Percentiles rank a stretch among this genome's conserved stretches.
These are phyloP conservation scores for Idaea biselata DNA, from an alignment of 2,888 invertebrate species.

Conservation along the genomic window DNA sequence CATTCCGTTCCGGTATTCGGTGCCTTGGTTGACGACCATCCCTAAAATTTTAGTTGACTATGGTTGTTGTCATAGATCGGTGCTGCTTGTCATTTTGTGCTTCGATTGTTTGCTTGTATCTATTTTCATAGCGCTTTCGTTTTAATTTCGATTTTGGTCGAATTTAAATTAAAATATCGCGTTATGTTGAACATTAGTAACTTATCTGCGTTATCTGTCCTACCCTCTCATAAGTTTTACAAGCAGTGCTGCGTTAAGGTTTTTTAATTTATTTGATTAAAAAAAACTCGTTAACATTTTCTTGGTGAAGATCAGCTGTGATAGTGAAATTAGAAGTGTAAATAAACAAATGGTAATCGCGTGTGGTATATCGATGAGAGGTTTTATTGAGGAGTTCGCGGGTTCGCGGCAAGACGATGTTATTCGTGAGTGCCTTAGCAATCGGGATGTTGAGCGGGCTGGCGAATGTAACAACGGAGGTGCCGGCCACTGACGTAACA, in stretches of 20 bases:
- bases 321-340: constrained; percentile 43
- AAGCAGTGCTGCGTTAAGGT: constrained; percentile 33
- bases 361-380: constrained; percentile 57
- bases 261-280: constrained; percentile 19
- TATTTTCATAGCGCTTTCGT: constrained; percentile 59
- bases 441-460: constrained; percentile 71
- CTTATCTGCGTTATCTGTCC: constrained; percentile 26
- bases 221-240: constrained; percentile 32
- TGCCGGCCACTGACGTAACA: constrained; percentile 61
- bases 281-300: constrained; percentile 23
- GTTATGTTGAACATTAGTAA: constrained; percentile 23
- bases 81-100: constrained; percentile 55
- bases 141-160: constrained; percentile 53
- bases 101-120: constrained; percentile 70
- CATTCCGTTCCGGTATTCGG: neutral
- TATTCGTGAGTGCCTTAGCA: constrained; percentile 77
- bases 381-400: constrained; percentile 41
- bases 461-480: constrained; percentile 69
- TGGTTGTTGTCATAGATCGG: constrained; percentile 44
- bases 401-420: constrained; percentile 72
- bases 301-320: constrained; percentile 29
- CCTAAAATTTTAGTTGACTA: constrained; percentile 29
- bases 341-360: constrained; percentile 64
- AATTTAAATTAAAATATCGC: constrained; percentile 36
- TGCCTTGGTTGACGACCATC: constrained; percentile 4